Conservation (phyloP, 2,113 vertebrate genomes). For the Apteryx owenii region DNA sequence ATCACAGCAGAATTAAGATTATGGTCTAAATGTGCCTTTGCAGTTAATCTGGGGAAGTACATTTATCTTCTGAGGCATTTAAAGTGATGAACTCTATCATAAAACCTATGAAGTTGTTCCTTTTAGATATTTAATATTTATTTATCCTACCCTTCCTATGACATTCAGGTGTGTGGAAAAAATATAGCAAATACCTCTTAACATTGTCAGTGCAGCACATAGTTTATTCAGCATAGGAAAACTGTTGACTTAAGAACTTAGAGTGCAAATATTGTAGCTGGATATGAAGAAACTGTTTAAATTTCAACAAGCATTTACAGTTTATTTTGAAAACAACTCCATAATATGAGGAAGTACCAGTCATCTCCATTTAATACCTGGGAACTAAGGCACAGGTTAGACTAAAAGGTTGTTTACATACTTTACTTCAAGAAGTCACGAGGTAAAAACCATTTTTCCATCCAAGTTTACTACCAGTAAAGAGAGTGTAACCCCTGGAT, state of each 20-base stretch:
- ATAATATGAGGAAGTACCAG: background rate
- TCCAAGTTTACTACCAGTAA: background rate
- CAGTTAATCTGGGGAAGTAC: background rate
- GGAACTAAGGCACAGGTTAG: background rate
- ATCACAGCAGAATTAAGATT: background rate
- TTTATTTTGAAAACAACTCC: background rate
- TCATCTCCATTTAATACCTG: background rate
- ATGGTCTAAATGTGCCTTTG: background rate
- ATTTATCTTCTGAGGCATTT: background rate
- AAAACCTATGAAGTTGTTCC: background rate
- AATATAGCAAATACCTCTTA: background rate
- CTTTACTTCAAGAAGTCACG: background rate
- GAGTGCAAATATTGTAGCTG: background rate
- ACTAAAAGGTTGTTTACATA: background rate
- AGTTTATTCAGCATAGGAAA: background rate
- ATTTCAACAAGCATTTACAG: background rate
- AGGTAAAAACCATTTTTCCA: background rate
- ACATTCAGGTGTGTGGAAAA: background rate
- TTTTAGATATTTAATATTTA: background rate
- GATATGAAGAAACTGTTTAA: background rate
- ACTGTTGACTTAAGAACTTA: background rate
- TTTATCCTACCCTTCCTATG: background rate
- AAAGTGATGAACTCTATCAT: background rate
- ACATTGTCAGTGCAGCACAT: background rate
- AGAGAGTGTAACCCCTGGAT: fast-evolving